Evolutionary conservation across 2,888 invertebrate species (phyloP).

Genomic region (Acronicta psi): DNA sequence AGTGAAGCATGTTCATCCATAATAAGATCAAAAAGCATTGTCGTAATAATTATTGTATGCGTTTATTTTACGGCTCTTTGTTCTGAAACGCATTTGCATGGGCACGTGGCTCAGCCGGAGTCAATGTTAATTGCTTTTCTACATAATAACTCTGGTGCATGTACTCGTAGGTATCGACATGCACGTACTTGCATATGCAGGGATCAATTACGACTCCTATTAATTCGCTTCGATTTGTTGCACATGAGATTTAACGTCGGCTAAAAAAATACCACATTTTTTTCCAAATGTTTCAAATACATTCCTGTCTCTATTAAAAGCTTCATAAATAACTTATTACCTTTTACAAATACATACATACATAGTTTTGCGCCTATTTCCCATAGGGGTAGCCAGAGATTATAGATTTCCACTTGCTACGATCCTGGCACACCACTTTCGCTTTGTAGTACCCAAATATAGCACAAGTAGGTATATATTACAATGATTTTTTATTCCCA

Average conservation of each 20-base stretch:
- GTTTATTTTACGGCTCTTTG: slow-evolving; percentile 73
- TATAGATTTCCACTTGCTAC: too few relatives aligned
- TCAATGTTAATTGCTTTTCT: slow-evolving; percentile 66
- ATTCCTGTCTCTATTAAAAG: too few relatives aligned
- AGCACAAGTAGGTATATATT: too few relatives aligned
- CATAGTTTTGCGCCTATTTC: too few relatives aligned
- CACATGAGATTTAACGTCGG: background rate
- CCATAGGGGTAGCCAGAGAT: too few relatives aligned
- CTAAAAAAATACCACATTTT: too few relatives aligned
- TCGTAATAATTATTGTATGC: slow-evolving; percentile 67
- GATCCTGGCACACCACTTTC: too few relatives aligned
- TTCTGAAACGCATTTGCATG: slow-evolving; percentile 66
- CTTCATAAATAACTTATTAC: too few relatives aligned
- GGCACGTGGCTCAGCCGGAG: slow-evolving; percentile 65
- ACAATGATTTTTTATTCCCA: too few relatives aligned
- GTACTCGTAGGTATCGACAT: slow-evolving; percentile 31
- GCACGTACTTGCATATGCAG: slow-evolving; percentile 7
- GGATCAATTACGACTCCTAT: slow-evolving; percentile 17
- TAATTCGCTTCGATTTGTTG: slow-evolving; percentile 10
- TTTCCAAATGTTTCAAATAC: too few relatives aligned
- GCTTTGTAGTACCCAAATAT: too few relatives aligned
- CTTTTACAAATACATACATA: too few relatives aligned
- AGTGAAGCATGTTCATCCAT: slow-evolving; percentile 61
- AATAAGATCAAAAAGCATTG: slow-evolving; percentile 69
- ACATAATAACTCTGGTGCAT: slow-evolving; percentile 53